Base-by-base conservation (phyloP, 2,888 invertebrate species). In the Agrotis ipsilon region DNA sequence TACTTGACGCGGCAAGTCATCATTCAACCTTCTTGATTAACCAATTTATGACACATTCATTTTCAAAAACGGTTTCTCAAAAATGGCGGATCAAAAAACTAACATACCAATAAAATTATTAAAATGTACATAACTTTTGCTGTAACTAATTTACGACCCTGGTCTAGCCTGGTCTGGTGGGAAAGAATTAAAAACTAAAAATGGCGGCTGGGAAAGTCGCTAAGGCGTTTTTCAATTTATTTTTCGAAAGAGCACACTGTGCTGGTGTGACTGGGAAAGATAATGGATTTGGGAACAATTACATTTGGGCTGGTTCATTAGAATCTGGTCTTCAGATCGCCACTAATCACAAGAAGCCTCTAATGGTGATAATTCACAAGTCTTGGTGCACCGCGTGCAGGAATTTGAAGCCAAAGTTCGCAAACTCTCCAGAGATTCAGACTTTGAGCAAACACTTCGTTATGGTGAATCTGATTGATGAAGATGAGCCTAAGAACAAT, bases 301-400 rank as follows among this genome's bases (percentile, higher is more conserved):
- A 95, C 73, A 89, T 94, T 2, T 96, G 96, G 96, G 95, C 94
- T 13, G 92, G 92, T n/a, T 94, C 95, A 1, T 81, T 96, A 51
- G 93, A 95, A 73, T 94, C 94, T 0, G 96, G 95, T 18, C 66
- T 95, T 32, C 91, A 92, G 80, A 93, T 94, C 74, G 96, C 95
- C 6, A 87, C 88, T 2, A 87, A 92, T 75, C 95, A 95, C 73
- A 89, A 91, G 63, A 97, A 97, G 86, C 97, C 97, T 0, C 87
- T 97, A 52, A 97, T 97, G 97, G 89, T 97, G 1, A 93, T 97
- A 2, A 97, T 97, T 46, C 97, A 97, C 88, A 97, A 97, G 87
- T 94, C 96, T 0, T 97, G 97, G 96, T 97, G 97, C 89, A 95
- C 97, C 3, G 97, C 97, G 3, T 97, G 97, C 86, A 96, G 96